These are phyloP conservation scores for Onthophagus sagittarius DNA, from an alignment of 2,888 invertebrate genomes.

Conservation along the genomic window DNA sequence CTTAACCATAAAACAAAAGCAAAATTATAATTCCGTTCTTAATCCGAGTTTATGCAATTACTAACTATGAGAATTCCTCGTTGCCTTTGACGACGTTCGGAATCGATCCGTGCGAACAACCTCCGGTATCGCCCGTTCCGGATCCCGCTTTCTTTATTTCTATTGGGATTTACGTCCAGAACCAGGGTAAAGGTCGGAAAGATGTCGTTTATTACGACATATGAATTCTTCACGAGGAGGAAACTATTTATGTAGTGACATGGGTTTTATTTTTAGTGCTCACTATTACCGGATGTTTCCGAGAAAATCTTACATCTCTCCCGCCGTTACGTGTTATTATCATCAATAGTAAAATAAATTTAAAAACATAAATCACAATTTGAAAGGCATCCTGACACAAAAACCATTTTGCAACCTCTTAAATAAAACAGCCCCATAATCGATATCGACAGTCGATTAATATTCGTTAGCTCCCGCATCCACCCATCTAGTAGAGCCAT, in stretches of 20 bases:
- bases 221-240: neutral
- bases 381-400: neutral
- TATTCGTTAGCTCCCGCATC: neutral
- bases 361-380: neutral
- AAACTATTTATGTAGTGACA: neutral
- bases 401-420: neutral
- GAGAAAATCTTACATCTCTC: neutral
- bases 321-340: too few relatives aligned
- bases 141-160: neutral
- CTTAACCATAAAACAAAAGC: neutral
- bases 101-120: neutral
- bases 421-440: neutral
- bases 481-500: neutral
- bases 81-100: neutral
- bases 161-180: neutral
- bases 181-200: neutral
- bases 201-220: neutral
- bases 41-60: constrained; percentile 2
- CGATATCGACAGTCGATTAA: neutral
- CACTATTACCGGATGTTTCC: neutral
- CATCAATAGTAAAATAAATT: too few relatives aligned
- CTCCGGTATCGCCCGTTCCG: neutral
- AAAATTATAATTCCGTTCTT: constrained; percentile 6
- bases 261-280: neutral
- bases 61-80: neutral